These are phyloP conservation scores for Cyprinus carpio DNA, from an alignment of 2,113 vertebrate genomes.

Conservation along the genomic window DNA sequence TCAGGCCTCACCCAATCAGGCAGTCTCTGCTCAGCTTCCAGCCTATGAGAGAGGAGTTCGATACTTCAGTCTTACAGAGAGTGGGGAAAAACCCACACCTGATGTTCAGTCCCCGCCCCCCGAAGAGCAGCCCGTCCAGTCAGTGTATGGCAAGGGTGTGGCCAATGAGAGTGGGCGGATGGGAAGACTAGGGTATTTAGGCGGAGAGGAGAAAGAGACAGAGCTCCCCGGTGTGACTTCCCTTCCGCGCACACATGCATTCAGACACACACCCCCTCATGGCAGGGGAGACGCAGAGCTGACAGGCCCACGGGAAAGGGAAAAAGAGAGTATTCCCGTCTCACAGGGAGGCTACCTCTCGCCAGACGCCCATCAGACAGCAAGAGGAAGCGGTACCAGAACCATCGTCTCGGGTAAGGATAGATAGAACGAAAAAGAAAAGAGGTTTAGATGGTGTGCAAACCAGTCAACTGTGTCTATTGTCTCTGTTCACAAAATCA, in stretches of 20 bases:
- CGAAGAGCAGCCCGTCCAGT: not conserved
- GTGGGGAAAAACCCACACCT: slow-evolving; percentile 66
- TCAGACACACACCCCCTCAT: slow-evolving; percentile 57
- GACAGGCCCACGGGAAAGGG: slow-evolving; percentile 64
- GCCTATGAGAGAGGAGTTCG: slow-evolving; percentile 72
- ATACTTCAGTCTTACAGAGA: slow-evolving; percentile 77
- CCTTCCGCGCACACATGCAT: slow-evolving; percentile 46
- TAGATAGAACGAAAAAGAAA: not conserved
- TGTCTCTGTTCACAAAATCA: slow-evolving; percentile 14
- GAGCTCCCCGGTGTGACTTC: slow-evolving; percentile 59
- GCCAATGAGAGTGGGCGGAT: slow-evolving; percentile 60
- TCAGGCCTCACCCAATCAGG: slow-evolving; percentile 64
- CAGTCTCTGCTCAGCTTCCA: slow-evolving; percentile 50
- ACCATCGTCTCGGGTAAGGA: slow-evolving; percentile 42
- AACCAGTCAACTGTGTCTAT: not conserved
- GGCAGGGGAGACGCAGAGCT: slow-evolving; percentile 62
- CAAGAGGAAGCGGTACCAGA: not conserved
- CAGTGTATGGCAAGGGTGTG: slow-evolving; percentile 64
- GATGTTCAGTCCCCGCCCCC: slow-evolving; percentile 74
- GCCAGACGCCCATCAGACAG: slow-evolving; percentile 25
- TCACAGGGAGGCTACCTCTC: slow-evolving; percentile 38
- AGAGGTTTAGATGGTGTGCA: not conserved
- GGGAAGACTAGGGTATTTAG: slow-evolving; percentile 73
- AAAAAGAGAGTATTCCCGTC: slow-evolving; percentile 48
- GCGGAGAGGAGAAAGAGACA: slow-evolving; percentile 65